A percentile compares a stretch with the other conserved stretches of the same genome.
These are phyloP conservation scores for Synanceia verrucosa DNA, from an alignment of 2,797 vertebrate species.

Conservation along the genomic window DNA sequence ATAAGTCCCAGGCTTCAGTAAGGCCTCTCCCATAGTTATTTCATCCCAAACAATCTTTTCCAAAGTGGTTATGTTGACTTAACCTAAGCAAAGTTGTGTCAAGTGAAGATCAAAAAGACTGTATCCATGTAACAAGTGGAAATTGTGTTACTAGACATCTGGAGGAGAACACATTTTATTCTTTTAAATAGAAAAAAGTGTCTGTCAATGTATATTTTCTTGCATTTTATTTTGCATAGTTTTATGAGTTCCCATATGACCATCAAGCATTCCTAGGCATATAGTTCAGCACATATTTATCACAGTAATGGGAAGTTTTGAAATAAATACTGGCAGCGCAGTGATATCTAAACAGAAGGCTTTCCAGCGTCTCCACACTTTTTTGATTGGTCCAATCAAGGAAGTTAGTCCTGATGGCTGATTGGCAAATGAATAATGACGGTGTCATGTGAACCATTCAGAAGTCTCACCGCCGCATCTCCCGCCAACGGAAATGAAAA, in stretches of 20 bases:
- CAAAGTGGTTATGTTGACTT: too few relatives aligned
- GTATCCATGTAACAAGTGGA: neutral
- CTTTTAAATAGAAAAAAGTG: neutral
- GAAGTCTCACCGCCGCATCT: slow-evolving; percentile 3
- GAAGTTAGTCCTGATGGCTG: neutral
- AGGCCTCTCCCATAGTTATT: fast-evolving
- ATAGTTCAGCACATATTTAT: too few relatives aligned
- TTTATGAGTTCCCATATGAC: neutral
- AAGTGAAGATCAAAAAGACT: neutral
- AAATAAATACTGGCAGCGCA: neutral
- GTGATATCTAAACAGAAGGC: neutral
- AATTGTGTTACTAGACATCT: neutral
- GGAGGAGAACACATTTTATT: neutral
- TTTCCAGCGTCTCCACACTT: neutral
- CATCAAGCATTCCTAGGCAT: neutral
- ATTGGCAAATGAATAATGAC: neutral
- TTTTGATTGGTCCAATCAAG: neutral
- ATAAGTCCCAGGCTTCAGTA: fast-evolving
- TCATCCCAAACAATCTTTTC: neutral
- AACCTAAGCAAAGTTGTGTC: neutral
- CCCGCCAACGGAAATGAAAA: slow-evolving; percentile 24
- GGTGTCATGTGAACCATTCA: neutral
- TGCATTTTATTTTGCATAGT: neutral
- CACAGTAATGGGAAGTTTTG: too few relatives aligned
- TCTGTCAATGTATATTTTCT: neutral